Evolutionary conservation across 2,113 vertebrate species (phyloP).

Genomic region (Nyctereutes procyonoides): DNA sequence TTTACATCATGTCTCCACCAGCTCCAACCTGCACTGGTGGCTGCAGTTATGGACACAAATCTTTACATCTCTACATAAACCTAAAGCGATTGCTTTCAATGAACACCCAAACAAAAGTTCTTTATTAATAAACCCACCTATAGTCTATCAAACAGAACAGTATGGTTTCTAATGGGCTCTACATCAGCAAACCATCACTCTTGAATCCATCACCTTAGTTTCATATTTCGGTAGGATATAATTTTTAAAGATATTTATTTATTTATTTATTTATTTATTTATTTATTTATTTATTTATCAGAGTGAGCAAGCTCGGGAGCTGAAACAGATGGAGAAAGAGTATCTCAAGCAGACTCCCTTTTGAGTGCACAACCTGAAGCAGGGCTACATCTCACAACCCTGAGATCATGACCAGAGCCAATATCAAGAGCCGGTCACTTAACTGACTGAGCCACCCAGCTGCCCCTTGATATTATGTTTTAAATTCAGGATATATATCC

Average conservation of each 20-base stretch:
- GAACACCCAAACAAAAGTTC: neutral
- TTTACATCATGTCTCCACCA: neutral
- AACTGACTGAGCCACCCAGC: neutral
- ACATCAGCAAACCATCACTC: neutral
- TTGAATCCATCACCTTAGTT: neutral
- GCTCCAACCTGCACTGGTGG: neutral
- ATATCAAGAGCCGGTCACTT: neutral
- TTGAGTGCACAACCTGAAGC: neutral
- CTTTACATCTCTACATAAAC: neutral
- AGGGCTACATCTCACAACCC: neutral
- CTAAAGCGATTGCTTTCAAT: neutral
- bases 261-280: neutral
- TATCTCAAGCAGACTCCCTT: neutral
- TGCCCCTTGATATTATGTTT: neutral
- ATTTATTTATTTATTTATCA: neutral
- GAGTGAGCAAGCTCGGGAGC: neutral
- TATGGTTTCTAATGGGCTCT: neutral
- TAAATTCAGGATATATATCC: neutral
- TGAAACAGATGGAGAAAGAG: neutral
- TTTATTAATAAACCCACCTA: neutral
- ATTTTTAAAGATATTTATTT: neutral
- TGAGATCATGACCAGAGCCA: neutral
- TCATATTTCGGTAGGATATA: neutral
- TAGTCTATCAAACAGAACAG: neutral
- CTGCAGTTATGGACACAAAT: neutral